Percentiles rank a stretch among this genome's conserved stretches.
phyloP scores from a whole-genome alignment of 2,888 invertebrate species.

The Zhuqinia jingwanae region DNA sequence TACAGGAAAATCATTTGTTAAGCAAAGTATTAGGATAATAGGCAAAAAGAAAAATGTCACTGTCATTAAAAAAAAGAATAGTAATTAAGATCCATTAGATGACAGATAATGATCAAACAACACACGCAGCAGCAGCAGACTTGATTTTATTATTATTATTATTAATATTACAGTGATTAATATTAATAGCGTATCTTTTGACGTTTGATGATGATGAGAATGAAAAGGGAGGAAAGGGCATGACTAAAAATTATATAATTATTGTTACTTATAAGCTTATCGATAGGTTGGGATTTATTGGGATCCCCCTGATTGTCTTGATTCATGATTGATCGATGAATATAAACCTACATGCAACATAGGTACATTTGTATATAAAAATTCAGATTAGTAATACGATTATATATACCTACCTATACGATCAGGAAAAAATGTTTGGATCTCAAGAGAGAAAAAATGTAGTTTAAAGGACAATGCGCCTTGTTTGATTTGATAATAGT shows the following conservation, averaged over 20 bases:
- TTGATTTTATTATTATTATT: no score
- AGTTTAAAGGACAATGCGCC: constrained; percentile 46
- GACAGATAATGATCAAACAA: background rate
- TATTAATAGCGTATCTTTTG: constrained; percentile 2
- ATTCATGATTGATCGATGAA: no score
- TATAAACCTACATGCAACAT: no score
- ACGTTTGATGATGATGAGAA: constrained; percentile 28
- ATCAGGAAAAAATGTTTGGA: background rate
- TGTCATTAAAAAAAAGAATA: background rate
- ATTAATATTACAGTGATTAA: constrained; percentile 2
- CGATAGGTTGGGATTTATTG: no score
- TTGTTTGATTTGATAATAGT: constrained; percentile 10
- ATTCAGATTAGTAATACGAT: no score
- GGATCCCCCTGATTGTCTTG: no score
- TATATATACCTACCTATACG: no score
- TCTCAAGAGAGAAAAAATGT: constrained; percentile 18
- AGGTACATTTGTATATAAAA: no score
- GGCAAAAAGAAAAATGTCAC: constrained; percentile 1
- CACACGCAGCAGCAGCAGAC: background rate
- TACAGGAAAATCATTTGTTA: no score
- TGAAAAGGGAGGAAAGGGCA: constrained; percentile 18
- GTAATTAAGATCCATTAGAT: constrained; percentile 12
- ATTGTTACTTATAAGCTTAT: no score
- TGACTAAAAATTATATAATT: background rate
- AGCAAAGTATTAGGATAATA: no score